Evolutionary conservation across 2,113 vertebrate genomes (phyloP), one percentile per base, ranked within the genome.

Genomic region (Sapayoa aenigma): DNA sequence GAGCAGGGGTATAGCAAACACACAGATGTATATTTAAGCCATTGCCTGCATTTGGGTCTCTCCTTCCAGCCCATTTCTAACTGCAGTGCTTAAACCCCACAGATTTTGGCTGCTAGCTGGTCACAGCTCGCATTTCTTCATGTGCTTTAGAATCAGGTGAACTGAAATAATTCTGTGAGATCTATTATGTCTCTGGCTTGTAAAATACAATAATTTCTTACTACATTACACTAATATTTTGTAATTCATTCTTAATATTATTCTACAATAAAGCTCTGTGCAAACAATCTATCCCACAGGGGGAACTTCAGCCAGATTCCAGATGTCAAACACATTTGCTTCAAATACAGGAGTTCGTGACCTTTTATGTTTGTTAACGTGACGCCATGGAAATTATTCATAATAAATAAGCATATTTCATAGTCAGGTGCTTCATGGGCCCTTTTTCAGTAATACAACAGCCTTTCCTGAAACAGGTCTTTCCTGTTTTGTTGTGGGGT

Each of bases 251-350:
- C 80, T 87, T 96, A 94, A 87, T 90, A 96, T 94, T 95, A 93
- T 96, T 90, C 96, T 97, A 98, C 94, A 97, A 91, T 96, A 97
- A 97, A 96, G 95, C 72, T 94, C 96, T 97, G 94, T 2, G 13
- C 96, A 98, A 98, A 97, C 97, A 98, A 66, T 89, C 49, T 74
- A 76, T 97, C 96, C 98, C 97, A 95, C 84, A 94, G 94, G 96
- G 97, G 69, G 92, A 97, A 91, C 75, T 87, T 94, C 75, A n/a
- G 97, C 97, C 97, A 98, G 96, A 94, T 71, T 68, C 97, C 97
- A 98, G 97, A 97, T 97, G 97, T 97, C 96, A 97, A 97, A 96
- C 90, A 97, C 91, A 93, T 98, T 97, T 96, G 87, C 96, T 96
- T 97, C 95, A 97, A 96, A 98, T 96, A 96, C 85, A 84, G 76